Conservation (phyloP, 1,140 invertebrate species). For the Trachymyrmex cornetzi region DNA sequence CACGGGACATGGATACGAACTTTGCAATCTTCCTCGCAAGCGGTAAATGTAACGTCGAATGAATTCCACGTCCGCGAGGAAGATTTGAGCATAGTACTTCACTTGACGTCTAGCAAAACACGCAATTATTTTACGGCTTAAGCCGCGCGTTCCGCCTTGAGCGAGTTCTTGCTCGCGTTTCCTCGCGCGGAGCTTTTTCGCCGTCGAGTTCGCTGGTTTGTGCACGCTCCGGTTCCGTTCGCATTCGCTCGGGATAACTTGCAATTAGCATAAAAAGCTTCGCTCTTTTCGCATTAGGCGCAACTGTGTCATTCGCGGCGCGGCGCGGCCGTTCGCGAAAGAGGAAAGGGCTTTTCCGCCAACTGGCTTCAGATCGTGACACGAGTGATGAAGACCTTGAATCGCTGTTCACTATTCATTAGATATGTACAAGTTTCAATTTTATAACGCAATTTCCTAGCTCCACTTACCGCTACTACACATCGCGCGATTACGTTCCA, state of each 20-base stretch:
- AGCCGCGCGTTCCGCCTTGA: conserved; percentile 63
- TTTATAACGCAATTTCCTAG: conserved; percentile 30
- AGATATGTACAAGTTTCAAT: conserved; percentile 11
- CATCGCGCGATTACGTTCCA: neutral
- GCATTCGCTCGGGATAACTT: conserved; percentile 51
- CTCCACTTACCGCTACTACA: neutral
- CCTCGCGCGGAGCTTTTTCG: conserved; percentile 54
- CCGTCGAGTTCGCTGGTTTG: conserved; percentile 41
- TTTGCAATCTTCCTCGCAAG: neutral
- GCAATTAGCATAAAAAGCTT: conserved; percentile 57
- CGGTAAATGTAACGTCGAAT: conserved; percentile 19
- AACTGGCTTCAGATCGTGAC: neutral
- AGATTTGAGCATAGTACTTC: conserved; percentile 52
- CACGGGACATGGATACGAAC: neutral
- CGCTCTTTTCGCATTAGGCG: conserved; percentile 46
- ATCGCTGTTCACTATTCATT: conserved; percentile 27
- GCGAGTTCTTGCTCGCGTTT: conserved; percentile 57
- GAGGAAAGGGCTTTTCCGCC: conserved; percentile 12
- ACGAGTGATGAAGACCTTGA: conserved; percentile 11
- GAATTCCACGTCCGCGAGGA: conserved; percentile 28
- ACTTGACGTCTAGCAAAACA: conserved; percentile 51
- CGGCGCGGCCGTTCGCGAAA: neutral
- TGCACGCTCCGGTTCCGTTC: conserved; percentile 25
- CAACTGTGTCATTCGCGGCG: conserved; percentile 55
- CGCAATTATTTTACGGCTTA: conserved; percentile 64